Evolutionary conservation across 2,113 vertebrate species (phyloP), one percentile per base, ranked within the genome.

Genomic region (Scortum barcoo): DNA sequence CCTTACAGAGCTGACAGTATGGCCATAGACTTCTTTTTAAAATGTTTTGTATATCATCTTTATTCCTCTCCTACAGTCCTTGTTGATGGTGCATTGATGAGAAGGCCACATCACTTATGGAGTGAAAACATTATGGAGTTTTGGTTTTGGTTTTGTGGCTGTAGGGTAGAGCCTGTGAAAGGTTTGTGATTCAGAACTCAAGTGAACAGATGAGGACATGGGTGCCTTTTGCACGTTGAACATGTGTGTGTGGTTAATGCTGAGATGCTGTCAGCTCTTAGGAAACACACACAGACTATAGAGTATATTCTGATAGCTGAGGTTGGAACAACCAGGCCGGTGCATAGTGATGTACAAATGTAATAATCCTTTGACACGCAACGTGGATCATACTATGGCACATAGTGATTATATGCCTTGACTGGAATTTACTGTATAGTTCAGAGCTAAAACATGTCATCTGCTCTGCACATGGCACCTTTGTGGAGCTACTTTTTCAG

Each of bases 321-420:
- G 76, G 88, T 89, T 69, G 68, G 86, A 91, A 67, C 48, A 70
- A 56, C 66, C 85, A 74, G 72, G 86, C 71, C 67, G 63, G 76
- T 71, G 77, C 89, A 85, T 92, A 84, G 78, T 88, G 80, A 89
- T 85, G 89, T 80, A 68, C 73, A 75, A 68, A 87, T 87, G 91
- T 94, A 91, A 93, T 90, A 84, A 58, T 68, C 70, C 68, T 88
- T 60, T 87, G 85, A 92, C 91, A 92, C 85, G 85, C 89, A 89
- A 88, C 46, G 0, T 81, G 72, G 63, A 86, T 90, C 88, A 76
- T 80, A 28, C 61, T 80, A 76, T 85, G 81, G 78, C 83, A 83
- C 67, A 76, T 85, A 81, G 85, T 83, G 74, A 88, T 91, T 88
- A 80, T 85, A 77, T 54, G 53, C 78, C 54, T 65, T 81, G 76